These are phyloP conservation scores for Amiota mariae DNA, from an alignment of 2,888 invertebrate genomes.

Conservation along the genomic window DNA sequence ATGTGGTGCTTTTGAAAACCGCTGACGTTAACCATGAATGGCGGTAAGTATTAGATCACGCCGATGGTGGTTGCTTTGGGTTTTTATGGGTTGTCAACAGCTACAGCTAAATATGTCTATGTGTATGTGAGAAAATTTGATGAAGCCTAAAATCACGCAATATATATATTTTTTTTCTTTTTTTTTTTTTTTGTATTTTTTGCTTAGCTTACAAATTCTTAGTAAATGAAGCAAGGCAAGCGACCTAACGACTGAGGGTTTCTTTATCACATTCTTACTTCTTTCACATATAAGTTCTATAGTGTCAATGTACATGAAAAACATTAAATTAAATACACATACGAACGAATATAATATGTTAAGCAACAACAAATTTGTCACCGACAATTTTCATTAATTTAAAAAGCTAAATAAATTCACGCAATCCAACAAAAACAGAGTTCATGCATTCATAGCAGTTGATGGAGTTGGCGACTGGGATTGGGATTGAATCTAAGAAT, in stretches of 20 bases:
- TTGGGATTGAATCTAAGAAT: no score
- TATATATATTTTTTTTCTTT: conserved; percentile 20
- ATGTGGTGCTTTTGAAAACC: neutral
- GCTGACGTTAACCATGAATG: neutral
- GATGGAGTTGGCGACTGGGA: neutral
- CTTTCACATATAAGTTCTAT: no score
- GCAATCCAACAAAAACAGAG: neutral
- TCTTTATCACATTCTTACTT: neutral
- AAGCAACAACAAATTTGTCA: conserved; percentile 51
- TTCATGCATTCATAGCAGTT: neutral
- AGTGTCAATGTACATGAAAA: neutral
- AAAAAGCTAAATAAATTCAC: conserved; percentile 54
- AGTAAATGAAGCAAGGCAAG: no score
- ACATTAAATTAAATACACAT: conserved; percentile 3
- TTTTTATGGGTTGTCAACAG: no score
- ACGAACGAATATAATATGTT: neutral
- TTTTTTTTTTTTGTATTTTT: conserved; percentile 34
- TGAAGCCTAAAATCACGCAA: conserved; percentile 51
- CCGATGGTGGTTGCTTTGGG: no score
- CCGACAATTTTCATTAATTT: conserved; percentile 67
- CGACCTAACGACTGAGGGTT: neutral
- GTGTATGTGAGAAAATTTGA: conserved; percentile 20
- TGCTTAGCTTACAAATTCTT: neutral
- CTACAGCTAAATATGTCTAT: no score
- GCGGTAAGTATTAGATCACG: no score